phyloP scores from a whole-genome alignment of 2,797 vertebrate species.

The Emys orbicularis region DNA sequence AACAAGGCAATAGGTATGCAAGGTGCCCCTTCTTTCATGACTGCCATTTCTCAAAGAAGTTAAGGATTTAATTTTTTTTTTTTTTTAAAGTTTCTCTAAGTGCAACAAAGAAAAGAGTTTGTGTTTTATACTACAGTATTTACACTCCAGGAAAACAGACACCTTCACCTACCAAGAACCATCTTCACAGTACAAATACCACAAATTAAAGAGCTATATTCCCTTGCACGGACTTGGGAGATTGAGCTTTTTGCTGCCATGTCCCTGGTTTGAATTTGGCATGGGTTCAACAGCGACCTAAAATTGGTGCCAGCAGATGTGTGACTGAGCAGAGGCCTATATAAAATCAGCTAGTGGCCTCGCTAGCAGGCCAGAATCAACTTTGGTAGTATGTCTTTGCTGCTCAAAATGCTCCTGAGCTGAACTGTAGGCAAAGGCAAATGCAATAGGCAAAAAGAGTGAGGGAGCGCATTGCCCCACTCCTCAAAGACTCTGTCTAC shows the following conservation, averaged over 20 bases:
- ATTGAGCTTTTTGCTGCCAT: not conserved
- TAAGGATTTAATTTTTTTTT: not conserved
- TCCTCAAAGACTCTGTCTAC: not conserved
- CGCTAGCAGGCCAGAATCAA: not conserved
- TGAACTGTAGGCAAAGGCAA: not conserved
- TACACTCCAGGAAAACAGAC: not conserved
- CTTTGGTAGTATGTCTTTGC: not conserved
- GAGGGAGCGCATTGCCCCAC: not conserved
- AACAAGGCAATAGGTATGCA: not conserved
- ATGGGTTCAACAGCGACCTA: not conserved
- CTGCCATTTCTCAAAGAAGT: not conserved
- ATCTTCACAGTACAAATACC: not conserved
- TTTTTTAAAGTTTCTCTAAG: not conserved
- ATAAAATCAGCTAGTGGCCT: not conserved
- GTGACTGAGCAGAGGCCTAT: not conserved
- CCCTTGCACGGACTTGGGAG: too few relatives aligned
- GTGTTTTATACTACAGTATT: not conserved
- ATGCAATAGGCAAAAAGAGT: not conserved
- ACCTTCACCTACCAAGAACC: not conserved
- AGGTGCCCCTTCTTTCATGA: not conserved
- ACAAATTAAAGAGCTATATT: not conserved
- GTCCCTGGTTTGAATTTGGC: not conserved
- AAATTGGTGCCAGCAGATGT: too few relatives aligned
- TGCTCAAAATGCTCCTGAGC: not conserved
- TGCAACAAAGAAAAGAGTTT: not conserved